Evolutionary conservation across 2,113 vertebrate genomes (phyloP).

Genomic region (Albula glossodonta): DNA sequence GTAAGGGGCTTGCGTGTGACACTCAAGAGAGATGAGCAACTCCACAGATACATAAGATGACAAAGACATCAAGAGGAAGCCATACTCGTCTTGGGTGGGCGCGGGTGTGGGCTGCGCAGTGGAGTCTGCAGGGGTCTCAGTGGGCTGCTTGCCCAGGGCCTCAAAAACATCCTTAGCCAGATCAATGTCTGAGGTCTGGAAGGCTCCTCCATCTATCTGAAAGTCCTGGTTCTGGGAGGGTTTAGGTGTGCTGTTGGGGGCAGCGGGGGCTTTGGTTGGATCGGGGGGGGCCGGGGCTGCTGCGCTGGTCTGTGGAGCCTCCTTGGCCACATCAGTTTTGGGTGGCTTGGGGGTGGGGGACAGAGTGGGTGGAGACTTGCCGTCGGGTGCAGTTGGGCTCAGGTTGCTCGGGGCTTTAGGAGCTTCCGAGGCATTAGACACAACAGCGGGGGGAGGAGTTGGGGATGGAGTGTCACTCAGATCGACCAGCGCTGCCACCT

Average conservation of each 20-base stretch:
- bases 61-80: conserved; percentile 58
- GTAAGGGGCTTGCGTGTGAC: neutral
- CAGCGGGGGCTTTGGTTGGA: conserved; percentile 59
- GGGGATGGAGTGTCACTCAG: conserved; percentile 80
- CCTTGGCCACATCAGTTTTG: conserved; percentile 67
- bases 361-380: conserved; percentile 31
- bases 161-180: conserved; percentile 85
- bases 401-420: conserved; percentile 56
- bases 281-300: conserved; percentile 65
- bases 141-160: conserved; percentile 73
- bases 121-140: conserved; percentile 74
- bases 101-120: conserved; percentile 63
- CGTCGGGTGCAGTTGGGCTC: conserved; percentile 53
- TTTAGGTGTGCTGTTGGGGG: conserved; percentile 67
- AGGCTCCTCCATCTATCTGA: conserved; percentile 88
- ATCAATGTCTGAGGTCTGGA: conserved; percentile 83
- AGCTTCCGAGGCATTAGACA: conserved; percentile 66
- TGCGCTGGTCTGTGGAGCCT: conserved; percentile 62
- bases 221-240: conserved; percentile 81
- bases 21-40: conserved; percentile 22
- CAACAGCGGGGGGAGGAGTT: conserved; percentile 54
- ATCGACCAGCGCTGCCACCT: conserved; percentile 88
- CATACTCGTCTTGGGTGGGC: conserved; percentile 91
- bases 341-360: conserved; percentile 57
- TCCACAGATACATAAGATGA: conserved; percentile 34